Evolutionary conservation across 2,113 vertebrate genomes (phyloP).

Genomic region (Chloropsis cyanopogon): DNA sequence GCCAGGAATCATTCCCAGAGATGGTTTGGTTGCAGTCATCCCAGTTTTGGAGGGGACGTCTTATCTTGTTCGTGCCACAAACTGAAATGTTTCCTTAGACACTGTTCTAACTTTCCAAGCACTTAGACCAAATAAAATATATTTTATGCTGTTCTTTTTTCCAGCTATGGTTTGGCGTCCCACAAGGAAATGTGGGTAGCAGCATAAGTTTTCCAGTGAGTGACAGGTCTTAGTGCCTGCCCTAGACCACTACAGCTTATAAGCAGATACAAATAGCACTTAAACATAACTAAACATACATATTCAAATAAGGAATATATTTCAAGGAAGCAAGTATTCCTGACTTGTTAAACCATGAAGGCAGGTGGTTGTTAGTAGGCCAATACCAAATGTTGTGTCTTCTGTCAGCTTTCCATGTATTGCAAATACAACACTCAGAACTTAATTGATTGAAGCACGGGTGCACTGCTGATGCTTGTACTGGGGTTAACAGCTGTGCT

Average conservation of each 20-base stretch:
- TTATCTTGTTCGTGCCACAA: background rate
- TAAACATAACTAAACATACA: background rate
- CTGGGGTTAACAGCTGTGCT: background rate
- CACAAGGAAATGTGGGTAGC: background rate
- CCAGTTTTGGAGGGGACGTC: background rate
- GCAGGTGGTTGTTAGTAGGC: background rate
- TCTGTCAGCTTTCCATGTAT: background rate
- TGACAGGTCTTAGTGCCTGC: background rate
- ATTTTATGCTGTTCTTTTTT: background rate
- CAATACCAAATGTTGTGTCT: background rate
- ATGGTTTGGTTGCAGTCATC: background rate
- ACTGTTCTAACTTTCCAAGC: background rate
- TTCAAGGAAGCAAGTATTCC: background rate
- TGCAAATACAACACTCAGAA: background rate
- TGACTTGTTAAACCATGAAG: background rate
- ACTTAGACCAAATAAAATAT: background rate
- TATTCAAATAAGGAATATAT: background rate
- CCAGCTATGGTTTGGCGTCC: background rate
- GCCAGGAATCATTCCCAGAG: background rate
- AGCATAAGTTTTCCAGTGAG: background rate
- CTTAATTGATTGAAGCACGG: background rate
- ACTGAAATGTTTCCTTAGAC: background rate
- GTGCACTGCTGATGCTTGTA: background rate
- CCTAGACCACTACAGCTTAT: background rate
- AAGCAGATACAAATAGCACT: background rate